Evolutionary conservation across 2,888 invertebrate species (phyloP).

Genomic region (Stenoptilia bipunctidactyla): DNA sequence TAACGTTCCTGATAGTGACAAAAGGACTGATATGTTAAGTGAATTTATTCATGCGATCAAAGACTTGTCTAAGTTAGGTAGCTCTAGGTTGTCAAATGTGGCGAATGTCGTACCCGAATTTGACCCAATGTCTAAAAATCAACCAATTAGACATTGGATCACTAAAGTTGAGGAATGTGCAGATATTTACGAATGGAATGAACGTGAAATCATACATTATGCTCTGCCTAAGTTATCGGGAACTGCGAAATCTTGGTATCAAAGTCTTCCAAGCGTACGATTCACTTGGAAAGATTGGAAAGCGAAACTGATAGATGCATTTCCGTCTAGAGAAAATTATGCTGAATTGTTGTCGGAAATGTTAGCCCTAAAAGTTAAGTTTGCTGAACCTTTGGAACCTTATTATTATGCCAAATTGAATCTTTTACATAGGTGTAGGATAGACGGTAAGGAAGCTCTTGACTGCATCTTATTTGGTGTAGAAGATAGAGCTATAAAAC

Average conservation of each 20-base stretch:
- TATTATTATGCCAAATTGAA: slow-evolving; percentile 14
- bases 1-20: too few relatives aligned
- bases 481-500: slow-evolving; percentile 14
- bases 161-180: slow-evolving; percentile 12
- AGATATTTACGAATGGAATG: slow-evolving; percentile 8
- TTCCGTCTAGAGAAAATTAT: slow-evolving; percentile 13
- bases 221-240: slow-evolving; percentile 12
- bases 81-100: background rate
- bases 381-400: slow-evolving; percentile 11
- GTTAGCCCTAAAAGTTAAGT: slow-evolving; percentile 8
- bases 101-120: slow-evolving; percentile 13
- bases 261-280: slow-evolving; percentile 9
- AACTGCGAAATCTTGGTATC: slow-evolving; percentile 15
- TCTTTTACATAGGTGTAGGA: slow-evolving; percentile 14
- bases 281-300: slow-evolving; percentile 15
- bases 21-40: background rate
- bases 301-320: slow-evolving; percentile 12
- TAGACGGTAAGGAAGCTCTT: slow-evolving; percentile 13
- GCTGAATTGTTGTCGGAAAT: slow-evolving; percentile 14
- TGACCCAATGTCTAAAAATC: slow-evolving; percentile 9
- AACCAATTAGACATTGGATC: slow-evolving; percentile 9
- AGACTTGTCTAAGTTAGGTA: background rate
- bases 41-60: background rate
- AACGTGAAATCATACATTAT: slow-evolving; percentile 10
- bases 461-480: slow-evolving; percentile 16